Evolutionary conservation across 2,797 vertebrate genomes (phyloP).

Genomic region (Orestias chungarensis): DNA sequence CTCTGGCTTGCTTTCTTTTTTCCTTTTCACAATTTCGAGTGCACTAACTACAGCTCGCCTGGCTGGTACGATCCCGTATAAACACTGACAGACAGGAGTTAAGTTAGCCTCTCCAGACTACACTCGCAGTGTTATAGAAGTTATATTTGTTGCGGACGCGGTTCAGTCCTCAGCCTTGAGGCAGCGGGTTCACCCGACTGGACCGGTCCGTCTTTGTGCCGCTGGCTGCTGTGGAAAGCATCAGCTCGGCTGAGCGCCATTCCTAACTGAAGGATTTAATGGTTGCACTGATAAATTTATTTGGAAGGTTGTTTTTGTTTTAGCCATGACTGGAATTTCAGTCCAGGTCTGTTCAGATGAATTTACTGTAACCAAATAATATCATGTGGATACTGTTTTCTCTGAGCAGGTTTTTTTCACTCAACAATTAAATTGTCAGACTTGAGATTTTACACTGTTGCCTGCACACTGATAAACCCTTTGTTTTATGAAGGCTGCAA

Average conservation of each 20-base stretch:
- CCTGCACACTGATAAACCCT: not conserved
- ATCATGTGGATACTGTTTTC: not conserved
- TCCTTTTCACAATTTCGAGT: not conserved
- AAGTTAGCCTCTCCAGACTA: not conserved
- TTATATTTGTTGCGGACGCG: not conserved
- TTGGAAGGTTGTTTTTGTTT: not conserved
- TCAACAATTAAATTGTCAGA: not conserved
- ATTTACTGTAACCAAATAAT: slow-evolving; percentile 5
- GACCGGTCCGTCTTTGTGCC: not conserved
- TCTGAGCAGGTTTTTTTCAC: not conserved
- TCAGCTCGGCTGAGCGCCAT: not conserved
- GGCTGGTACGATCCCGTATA: not conserved
- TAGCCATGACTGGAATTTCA: not conserved
- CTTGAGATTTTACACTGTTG: not conserved
- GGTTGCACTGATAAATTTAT: not conserved
- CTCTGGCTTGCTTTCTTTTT: slow-evolving; percentile 20
- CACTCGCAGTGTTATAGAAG: not conserved
- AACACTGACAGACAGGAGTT: not conserved
- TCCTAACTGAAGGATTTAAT: not conserved
- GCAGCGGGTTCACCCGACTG: not conserved
- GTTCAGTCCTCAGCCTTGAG: not conserved
- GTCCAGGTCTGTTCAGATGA: not conserved
- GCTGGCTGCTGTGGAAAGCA: not conserved
- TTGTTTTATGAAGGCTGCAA: not conserved
- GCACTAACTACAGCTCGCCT: slow-evolving; percentile 8